Evolutionary conservation across 1,140 invertebrate species (phyloP), one percentile per base, ranked within the genome.

Genomic region (Penaeus indicus): DNA sequence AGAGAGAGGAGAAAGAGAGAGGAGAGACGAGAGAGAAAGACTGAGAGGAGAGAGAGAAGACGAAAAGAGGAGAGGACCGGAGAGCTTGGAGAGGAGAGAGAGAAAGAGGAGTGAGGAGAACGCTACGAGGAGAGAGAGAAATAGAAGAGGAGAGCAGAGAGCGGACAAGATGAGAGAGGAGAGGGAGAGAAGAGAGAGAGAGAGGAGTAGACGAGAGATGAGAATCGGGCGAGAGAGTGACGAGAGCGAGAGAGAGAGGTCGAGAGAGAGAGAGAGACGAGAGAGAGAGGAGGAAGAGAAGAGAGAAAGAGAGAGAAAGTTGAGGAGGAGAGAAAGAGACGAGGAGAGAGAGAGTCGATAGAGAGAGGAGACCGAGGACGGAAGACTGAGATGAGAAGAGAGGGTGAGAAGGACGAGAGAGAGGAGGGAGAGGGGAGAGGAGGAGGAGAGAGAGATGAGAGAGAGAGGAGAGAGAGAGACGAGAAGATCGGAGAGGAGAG

Each of bases 281-380:
- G 79, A 81, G 8, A 27, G 63, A 19, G 19, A 21, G 19, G 25
- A 61, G n/a, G 63, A 27, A 61, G 63, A 16, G 61, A 22, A 11
- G 19, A 42, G 54, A 67, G n/a, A 64, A 47, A 42, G 54, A 22
- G 54, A 64, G 72, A 42, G 25, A 22, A 42, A 64, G 42, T 61
- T 38, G 81, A 83, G n/a, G 42, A 63, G 32, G 42, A 83, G 54
- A 61, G 81, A 83, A 63, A 63, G 25, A 61, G 61, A 83, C 60
- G 42, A 38, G 27, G 81, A 83, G 47, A 63, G 60, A 83, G 47
- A 27, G 60, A 83, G 42, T 32, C 61, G 32, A 32, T 63, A 27
- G 42, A 32, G 67, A 38, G 42, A 18, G 21, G 81, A 83, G 60
- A 83, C 25, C 63, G 60, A 83, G 61, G 67, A 27, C 63, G 60